These are phyloP conservation scores for Pelobates cultripes DNA, from an alignment of 2,797 vertebrate genomes.

Conservation along the genomic window DNA sequence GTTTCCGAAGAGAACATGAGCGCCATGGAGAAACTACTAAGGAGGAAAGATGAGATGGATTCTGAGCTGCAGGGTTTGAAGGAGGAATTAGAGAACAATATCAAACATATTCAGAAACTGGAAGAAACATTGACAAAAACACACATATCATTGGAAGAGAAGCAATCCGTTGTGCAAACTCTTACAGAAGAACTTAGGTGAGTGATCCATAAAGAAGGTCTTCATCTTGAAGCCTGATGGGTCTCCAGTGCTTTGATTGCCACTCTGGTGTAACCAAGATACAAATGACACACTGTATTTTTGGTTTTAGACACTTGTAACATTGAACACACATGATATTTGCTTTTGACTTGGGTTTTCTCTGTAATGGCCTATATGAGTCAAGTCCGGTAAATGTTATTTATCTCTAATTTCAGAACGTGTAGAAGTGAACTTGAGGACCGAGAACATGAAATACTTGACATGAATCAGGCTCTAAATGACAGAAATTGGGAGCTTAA, in stretches of 20 bases:
- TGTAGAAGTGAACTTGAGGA: conserved; percentile 88
- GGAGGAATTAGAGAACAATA: conserved; percentile 81
- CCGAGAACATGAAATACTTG: conserved; percentile 85
- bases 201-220: conserved; percentile 39
- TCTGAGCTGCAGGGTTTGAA: conserved; percentile 83
- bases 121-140: conserved; percentile 81
- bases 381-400: neutral
- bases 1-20: conserved; percentile 87
- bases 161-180: conserved; percentile 78
- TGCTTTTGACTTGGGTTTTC: no score
- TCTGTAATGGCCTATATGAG: no score
- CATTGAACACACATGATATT: no score
- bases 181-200: conserved; percentile 86
- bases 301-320: no score
- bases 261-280: no score
- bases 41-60: conserved; percentile 81
- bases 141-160: conserved; percentile 88
- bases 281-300: no score
- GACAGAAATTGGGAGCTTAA: conserved; percentile 94
- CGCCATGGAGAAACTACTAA: conserved; percentile 76
- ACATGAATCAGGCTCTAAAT: conserved; percentile 86
- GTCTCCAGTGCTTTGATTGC: no score
- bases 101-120: conserved; percentile 83
- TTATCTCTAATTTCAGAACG: conserved; percentile 72
- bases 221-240: no score